Evolutionary conservation across 2,113 vertebrate genomes (phyloP).

Genomic region (Empidonax alnorum): DNA sequence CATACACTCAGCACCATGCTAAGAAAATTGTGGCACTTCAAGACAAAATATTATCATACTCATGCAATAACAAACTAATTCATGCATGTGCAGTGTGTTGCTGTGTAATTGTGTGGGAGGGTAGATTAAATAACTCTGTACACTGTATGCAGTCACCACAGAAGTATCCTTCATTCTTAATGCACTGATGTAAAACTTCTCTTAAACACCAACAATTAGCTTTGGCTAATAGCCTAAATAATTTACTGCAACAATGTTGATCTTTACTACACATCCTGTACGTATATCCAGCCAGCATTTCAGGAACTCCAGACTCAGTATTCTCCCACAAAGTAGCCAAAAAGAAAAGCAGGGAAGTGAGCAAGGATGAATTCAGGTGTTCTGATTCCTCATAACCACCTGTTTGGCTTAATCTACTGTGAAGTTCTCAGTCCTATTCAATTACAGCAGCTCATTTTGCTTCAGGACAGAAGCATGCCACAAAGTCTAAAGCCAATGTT

Average conservation of each 20-base stretch:
- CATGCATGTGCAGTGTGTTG: fast-evolving
- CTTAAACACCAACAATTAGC: background rate
- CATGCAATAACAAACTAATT: background rate
- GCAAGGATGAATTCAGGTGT: background rate
- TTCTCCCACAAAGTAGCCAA: background rate
- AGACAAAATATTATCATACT: background rate
- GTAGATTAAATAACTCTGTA: background rate
- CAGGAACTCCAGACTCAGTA: background rate
- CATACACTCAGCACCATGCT: background rate
- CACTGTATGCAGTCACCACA: background rate
- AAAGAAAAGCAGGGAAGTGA: background rate
- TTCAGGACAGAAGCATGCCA: background rate
- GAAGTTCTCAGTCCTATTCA: background rate
- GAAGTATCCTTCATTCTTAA: background rate
- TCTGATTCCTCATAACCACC: background rate
- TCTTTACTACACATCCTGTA: background rate
- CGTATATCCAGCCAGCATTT: background rate
- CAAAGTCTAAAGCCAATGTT: background rate
- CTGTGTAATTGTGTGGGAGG: background rate
- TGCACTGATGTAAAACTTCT: background rate
- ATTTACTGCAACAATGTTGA: background rate
- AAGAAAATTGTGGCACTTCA: background rate
- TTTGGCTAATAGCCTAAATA: background rate
- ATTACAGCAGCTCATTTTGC: background rate
- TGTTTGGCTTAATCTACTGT: background rate